A percentile compares a stretch with the other conserved stretches of the same genome.
These are phyloP conservation scores for Fragum fragum DNA, from an alignment of 2,888 invertebrate genomes.

Conservation along the genomic window DNA sequence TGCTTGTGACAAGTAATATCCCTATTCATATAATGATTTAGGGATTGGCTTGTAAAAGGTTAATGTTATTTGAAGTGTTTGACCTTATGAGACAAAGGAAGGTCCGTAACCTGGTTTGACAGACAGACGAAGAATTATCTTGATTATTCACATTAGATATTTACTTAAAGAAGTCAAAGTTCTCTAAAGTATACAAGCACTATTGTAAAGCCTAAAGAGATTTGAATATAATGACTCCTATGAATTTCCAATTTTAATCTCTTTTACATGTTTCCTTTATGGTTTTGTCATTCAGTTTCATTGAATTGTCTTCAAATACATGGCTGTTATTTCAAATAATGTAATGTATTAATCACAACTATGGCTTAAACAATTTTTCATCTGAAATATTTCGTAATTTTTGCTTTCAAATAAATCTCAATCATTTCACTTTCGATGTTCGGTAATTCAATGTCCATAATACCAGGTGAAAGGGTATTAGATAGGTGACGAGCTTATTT, in stretches of 20 bases:
- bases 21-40: no score
- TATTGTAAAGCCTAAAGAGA: neutral
- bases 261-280: neutral
- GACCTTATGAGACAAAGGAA: neutral
- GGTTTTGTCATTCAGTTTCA: no score
- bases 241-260: neutral
- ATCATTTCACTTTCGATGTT: no score
- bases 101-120: neutral
- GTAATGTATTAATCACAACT: no score
- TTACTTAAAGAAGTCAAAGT: constrained; percentile 2
- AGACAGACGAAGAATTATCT: neutral
- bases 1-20: no score
- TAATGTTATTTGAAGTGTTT: neutral
- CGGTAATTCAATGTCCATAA: no score
- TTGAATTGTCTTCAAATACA: no score
- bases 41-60: no score
- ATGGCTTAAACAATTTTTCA: no score
- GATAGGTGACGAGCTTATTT: neutral
- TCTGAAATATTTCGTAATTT: no score
- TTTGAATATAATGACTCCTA: neutral
- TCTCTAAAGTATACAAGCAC: neutral
- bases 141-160: neutral
- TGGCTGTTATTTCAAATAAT: no score
- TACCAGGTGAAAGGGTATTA: neutral
- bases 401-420: no score